Evolutionary conservation across 2,113 vertebrate species (phyloP), one percentile per base, ranked within the genome.

Genomic region (Nycticorax nycticorax): DNA sequence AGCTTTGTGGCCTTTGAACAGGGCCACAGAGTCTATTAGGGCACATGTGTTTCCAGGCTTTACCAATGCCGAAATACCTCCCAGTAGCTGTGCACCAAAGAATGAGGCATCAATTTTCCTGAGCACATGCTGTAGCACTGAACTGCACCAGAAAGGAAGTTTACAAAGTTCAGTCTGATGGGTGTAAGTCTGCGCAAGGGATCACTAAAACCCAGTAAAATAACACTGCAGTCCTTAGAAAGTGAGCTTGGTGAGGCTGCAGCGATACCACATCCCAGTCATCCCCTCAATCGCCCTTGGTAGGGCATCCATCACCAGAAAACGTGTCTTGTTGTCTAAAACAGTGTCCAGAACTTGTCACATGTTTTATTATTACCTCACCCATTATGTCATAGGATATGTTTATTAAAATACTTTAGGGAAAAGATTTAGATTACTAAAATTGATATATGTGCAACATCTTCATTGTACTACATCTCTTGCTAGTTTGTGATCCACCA

Each of bases 1-100:
- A 84, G 86, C 83, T 92, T 66, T 93, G 91, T 92, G 96, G 92
- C 83, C 84, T 85, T 81, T n/a, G 83, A 91, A n/a, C 30, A 5
- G 78, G 66, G 82, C 88, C 12, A 0, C 82, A 76, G 93, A 93
- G 56, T 80, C 90, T 81, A 0, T 88, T 66, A 92, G 88, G 91
- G 83, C 79, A 80, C 71, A 85, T 7, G 64, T 95, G 88, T 88
- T 97, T 95, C 82, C 76, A 92, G 52, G 81, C 75, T 60, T 71
- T 17, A 79, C 84, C 87, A 48, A n/a, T 33, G 63, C 53, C 0
- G 26, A 82, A 94, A 95, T 89, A 76, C 89, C 92, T 93, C 93
- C 92, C 64, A 57, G 89, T 60, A 93, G 78, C 64, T 10, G 4
- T 1, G 13, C 67, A 82, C 39, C 41, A 12, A 85, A 88, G 77